A percentile compares a stretch with the other conserved stretches of the same genome.
These are phyloP conservation scores for Ceuthmochares aereus DNA, from an alignment of 2,113 vertebrate genomes.

Conservation along the genomic window DNA sequence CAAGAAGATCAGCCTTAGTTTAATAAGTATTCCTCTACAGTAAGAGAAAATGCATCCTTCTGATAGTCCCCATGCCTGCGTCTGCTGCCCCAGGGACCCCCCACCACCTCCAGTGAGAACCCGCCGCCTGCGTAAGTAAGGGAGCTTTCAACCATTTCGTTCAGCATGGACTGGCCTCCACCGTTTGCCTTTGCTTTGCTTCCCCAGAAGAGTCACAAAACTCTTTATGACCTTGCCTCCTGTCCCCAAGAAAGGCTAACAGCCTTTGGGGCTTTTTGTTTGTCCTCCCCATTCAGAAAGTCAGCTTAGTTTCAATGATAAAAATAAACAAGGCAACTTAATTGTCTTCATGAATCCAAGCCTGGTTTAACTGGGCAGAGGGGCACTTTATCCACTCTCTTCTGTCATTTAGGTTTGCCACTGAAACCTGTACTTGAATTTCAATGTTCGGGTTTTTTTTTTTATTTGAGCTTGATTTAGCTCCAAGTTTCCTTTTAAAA, in stretches of 20 bases:
- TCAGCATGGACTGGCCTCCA: not conserved
- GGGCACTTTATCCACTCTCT: not conserved
- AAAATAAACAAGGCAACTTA: constrained; percentile 32
- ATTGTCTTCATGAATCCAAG: not conserved
- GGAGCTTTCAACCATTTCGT: not conserved
- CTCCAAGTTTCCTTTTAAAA: not conserved
- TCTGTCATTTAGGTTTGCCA: constrained; percentile 1
- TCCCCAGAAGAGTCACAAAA: not conserved
- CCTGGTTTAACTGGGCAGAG: not conserved
- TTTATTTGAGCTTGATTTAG: not conserved
- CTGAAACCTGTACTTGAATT: constrained; percentile 27
- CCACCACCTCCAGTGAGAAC: not conserved
- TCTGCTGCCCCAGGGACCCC: not conserved
- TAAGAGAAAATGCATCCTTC: not conserved
- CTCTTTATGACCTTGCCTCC: constrained; percentile 1
- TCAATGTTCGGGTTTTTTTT: not conserved
- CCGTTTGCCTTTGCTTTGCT: not conserved
- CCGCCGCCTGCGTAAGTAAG: not conserved
- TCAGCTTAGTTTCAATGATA: not conserved
- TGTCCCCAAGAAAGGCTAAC: not conserved
- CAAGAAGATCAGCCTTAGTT: not conserved
- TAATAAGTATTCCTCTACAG: not conserved
- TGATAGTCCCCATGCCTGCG: not conserved
- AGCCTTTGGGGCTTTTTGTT: not conserved
- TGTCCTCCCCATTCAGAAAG: not conserved